Base-by-base conservation (phyloP, 2,888 invertebrate genomes). In the Ecliptopera silaceata region DNA sequence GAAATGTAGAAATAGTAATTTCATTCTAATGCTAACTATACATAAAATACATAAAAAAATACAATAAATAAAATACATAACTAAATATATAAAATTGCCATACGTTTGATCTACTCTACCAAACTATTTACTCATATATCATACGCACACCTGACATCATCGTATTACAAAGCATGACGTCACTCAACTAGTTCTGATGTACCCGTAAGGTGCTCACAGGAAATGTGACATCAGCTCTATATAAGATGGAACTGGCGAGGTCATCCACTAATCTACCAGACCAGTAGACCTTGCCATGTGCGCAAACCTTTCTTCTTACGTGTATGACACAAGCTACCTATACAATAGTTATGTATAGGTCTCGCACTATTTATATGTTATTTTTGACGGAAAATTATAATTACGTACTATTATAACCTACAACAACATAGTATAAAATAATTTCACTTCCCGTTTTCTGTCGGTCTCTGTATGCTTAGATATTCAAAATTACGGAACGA, bases 221-320 rank as follows among this genome's bases (percentile, higher is more conserved):
- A 66, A 63, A 45, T 63, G 64, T 63, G 64, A 61, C 64, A 62
- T 56, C 63, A 59, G 55, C 46, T 26, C 49, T 50, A 53, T 56
- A 52, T 47, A 63, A 55, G 54, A 52, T 54, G 44, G 49, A 34
- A 47, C 55, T 53, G 41, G 49, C 66, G 59, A 66, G 66, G 66
- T 49, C 64, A 32, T 38, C 66, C 11, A 59, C 57, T 61, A 61
- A 56, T 59, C 51, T 59, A 20, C 20, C 2, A 20, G 20, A 5
- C 26, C 6, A 26, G 1, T 26, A 56, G 58, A 60, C 66, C 64
- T 66, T 63, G 64, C 53, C 26, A 38, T 15, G 45, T 58, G 36
- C 42, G 39, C 57, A 49, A 56, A 17, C 55, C 36, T 39, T 36
- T 31, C 8, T n/a, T 36, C 5, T 34, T 12, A 26, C 26, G 1